phyloP scores from a whole-genome alignment of 1,140 invertebrate genomes.

The Lasioglossum baleicum region DNA sequence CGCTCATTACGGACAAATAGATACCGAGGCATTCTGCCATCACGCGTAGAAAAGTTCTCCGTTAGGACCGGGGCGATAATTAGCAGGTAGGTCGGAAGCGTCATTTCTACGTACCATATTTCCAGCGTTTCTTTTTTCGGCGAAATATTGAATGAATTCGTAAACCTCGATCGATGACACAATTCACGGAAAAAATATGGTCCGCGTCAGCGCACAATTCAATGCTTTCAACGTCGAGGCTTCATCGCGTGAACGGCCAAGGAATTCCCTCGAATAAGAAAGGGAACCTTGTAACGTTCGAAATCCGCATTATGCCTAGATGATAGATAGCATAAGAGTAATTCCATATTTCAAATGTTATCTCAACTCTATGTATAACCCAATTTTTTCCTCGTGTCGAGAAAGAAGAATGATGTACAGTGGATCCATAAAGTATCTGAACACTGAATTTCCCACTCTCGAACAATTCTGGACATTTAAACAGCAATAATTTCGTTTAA shows the following conservation, averaged over 20 bases:
- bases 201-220: not conserved
- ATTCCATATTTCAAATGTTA: too few relatives aligned
- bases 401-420: too few relatives aligned
- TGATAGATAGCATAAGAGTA: too few relatives aligned
- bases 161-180: conserved; percentile 43
- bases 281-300: not conserved
- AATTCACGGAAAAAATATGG: conserved; percentile 14
- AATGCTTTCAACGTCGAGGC: not conserved
- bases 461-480: too few relatives aligned
- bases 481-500: too few relatives aligned
- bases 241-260: not conserved
- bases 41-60: conserved; percentile 30
- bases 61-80: conserved; percentile 27
- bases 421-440: too few relatives aligned
- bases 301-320: not conserved
- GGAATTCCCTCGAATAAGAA: not conserved
- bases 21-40: conserved; percentile 48
- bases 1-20: conserved; percentile 68
- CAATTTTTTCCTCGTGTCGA: too few relatives aligned
- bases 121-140: not conserved
- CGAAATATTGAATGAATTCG: conserved; percentile 28
- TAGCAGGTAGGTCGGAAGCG: conserved; percentile 17
- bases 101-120: not conserved
- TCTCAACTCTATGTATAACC: too few relatives aligned
- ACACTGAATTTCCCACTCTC: too few relatives aligned